Conservation (phyloP, 2,113 vertebrate species). For the Petroica traversi region DNA sequence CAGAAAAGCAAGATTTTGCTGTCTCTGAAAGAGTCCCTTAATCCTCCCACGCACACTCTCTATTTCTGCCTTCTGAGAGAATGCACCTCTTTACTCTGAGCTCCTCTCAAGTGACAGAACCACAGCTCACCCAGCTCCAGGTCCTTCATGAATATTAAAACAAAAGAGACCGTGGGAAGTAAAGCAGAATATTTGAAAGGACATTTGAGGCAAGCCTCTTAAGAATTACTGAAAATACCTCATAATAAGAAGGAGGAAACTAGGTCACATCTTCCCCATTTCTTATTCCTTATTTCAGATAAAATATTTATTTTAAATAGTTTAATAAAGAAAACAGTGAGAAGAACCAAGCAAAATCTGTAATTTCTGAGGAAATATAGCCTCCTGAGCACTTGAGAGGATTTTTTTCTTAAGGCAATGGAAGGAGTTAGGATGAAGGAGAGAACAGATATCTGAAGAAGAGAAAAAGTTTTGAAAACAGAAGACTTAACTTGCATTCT, state of each 20-base stretch:
- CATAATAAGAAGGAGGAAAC: neutral
- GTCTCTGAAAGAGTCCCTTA: neutral
- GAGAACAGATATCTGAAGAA: neutral
- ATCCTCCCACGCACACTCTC: neutral
- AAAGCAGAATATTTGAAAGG: neutral
- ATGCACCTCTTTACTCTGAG: neutral
- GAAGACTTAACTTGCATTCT: neutral
- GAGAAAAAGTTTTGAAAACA: neutral
- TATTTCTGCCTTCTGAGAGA: neutral
- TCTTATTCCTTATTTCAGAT: neutral
- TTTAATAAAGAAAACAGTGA: neutral
- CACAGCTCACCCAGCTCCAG: neutral
- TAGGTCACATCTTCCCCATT: neutral
- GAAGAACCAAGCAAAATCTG: neutral
- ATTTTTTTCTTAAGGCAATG: neutral
- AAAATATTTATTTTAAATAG: neutral
- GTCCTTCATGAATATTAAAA: neutral
- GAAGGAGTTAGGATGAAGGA: neutral
- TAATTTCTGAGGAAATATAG: neutral
- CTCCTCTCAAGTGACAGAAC: neutral
- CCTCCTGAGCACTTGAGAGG: neutral
- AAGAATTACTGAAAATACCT: neutral
- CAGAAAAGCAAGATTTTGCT: neutral
- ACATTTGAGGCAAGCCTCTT: neutral
- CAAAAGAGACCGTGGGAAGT: neutral